Evolutionary conservation across 2,888 invertebrate genomes (phyloP), one percentile per base, ranked within the genome.

Genomic region (Clunio marinus): DNA sequence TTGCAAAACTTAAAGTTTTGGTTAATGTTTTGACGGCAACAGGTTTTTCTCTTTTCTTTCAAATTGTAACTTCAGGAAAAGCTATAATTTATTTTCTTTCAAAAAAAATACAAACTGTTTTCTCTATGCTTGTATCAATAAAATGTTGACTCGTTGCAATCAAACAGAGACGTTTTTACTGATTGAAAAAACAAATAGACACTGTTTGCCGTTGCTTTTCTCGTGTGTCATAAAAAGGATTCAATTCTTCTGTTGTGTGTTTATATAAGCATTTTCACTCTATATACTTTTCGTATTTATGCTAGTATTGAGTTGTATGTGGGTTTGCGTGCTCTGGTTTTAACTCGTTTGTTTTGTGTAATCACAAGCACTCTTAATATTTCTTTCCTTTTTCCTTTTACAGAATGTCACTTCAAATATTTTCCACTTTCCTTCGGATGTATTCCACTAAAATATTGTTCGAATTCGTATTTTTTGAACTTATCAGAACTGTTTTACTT

Each of bases 131-230:
- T 68, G 68, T 68, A 68, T 68, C 68, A 68, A 68, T 68, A 58
- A 65, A 46, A 55, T 67, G 69, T 67, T 67, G 69, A 69, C 62
- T 59, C 62, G 67, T 67, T 67, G 69, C 69, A 69, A 69, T 41
- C 62, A 69, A 45, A 69, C 69, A 69, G 65, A 63, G 65, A 63
- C 65, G 68, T 68, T 68, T 69, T 68, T 67, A 63, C 60, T 82
- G 82, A 82, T 82, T 82, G 82, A 81, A 82, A 82, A 81, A 81
- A 81, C 81, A 82, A 82, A 82, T 81, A 81, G 68, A 68, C 57
- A 68, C 57, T 68, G 68, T 58, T 68, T 68, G 68, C 37, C 58
- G 55, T 22, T 68, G 24, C 15, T 45, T 45, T 45, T 24, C 60
- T 60, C 55, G 65, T 65, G 46, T 63, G 28, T 46, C 27, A 46